Conservation (phyloP, 2,113 vertebrate genomes). For the Carlito syrichta region DNA sequence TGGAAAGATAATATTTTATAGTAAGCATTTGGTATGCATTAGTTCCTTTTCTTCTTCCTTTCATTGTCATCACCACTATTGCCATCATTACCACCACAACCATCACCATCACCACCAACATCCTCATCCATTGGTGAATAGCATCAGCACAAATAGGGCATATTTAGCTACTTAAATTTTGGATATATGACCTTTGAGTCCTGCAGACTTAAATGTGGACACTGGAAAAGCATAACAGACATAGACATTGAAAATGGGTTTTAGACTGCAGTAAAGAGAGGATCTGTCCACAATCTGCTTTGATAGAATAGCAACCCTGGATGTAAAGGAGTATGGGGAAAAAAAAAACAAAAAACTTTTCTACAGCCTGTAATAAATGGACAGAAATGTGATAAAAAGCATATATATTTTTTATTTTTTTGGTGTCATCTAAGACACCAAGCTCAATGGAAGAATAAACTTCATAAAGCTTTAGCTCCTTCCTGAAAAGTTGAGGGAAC, state of each 20-base stretch:
- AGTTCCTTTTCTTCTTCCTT: not conserved
- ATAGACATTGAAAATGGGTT: not conserved
- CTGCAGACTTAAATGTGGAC: not conserved
- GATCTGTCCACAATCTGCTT: not conserved
- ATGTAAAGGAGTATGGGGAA: not conserved
- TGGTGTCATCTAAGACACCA: not conserved
- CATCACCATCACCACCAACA: rapidly evolving
- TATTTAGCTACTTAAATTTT: not conserved
- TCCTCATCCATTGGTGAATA: not conserved
- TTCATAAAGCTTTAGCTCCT: not conserved
- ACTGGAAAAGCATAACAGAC: not conserved
- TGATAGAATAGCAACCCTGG: not conserved
- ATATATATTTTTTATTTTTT: not conserved
- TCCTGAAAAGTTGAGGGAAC: not conserved
- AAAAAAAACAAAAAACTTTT: not conserved
- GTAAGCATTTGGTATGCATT: not conserved
- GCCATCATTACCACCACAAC: rapidly evolving
- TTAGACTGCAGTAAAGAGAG: not conserved
- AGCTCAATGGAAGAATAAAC: not conserved
- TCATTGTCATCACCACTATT: not conserved
- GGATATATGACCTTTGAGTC: not conserved
- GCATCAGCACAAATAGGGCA: not conserved
- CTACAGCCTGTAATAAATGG: not conserved
- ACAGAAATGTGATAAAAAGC: not conserved
- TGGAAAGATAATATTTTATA: not conserved